Evolutionary conservation across 2,113 vertebrate species (phyloP), one percentile per base, ranked within the genome.

Genomic region (Heteronetta atricapilla): DNA sequence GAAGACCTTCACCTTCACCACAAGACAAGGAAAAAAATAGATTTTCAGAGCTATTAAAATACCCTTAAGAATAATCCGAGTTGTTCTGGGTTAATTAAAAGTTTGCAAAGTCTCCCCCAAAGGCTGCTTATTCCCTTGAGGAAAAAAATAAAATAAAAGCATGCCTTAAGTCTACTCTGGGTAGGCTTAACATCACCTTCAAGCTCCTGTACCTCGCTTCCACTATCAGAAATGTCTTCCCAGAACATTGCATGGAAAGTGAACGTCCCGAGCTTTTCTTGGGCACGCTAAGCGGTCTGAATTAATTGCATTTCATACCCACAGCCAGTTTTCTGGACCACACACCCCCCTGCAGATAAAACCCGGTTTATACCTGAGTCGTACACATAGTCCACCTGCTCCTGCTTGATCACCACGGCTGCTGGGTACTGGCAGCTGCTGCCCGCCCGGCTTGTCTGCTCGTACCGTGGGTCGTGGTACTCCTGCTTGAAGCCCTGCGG

Each of bases 401-500:
- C 99, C 98, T 99, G 99, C 97, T 99, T 99, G 84, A 99, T 97
- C 97, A 98, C 97, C 98, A 98, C 98, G 77, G 98, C 98, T 56
- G 98, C 98, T 50, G 98, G 98, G 97, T 98, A 98, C 94, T 97
- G 98, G 79, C 95, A 98, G 38, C 97, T 96, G 60, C 97, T 95
- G 64, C 97, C 98, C 0, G 84, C 93, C 96, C 82, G 97, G 84
- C 95, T 93, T 0, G 97, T 98, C 59, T 97, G 98, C 94, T 99
- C 99, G 0, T 99, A 99, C 88, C 96, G 94, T 0, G 98, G 98
- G 95, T 99, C 99, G 0, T 99, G 95, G 90, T 98, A 99, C 92
- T 99, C 99, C 94, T 99, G 98, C 81, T 99, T 99, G 97, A 99
- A 99, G 98, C 97, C 98, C 96, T 99, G 99, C 15, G 97, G 98